Evolutionary conservation across 1,140 invertebrate species (phyloP), one percentile per base, ranked within the genome.

Genomic region (Tenebrio molitor): DNA sequence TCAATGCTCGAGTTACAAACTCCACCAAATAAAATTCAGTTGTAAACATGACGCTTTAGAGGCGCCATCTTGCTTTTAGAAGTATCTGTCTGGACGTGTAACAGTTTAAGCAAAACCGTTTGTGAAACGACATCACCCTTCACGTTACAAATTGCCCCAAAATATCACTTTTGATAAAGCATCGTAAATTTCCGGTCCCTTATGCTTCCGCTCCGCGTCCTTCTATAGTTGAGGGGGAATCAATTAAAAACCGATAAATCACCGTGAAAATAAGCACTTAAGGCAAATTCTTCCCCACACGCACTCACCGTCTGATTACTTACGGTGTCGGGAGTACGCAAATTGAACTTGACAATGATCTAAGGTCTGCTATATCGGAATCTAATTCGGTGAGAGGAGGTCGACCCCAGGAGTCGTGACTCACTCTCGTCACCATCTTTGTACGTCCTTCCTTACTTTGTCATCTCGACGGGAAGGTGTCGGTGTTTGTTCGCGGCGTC

Each of bases 161-260:
- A n/a, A n/a, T n/a, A n/a, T n/a, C n/a, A n/a, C n/a, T n/a, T 50
- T 50, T 50, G 44, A 50, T 50, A 50, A 19, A 17, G 0, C 44
- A 10, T n/a, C 17, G 16, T 50, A 50, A 50, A 50, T 50, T 50
- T 50, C 44, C 44, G 44, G n/a, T n/a, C n/a, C n/a, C n/a, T n/a
- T n/a, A n/a, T n/a, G 44, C 44, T 50, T 50, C 44, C 44, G 44
- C 14, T 19, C 16, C 4, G n/a, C 12, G 16, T 39, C 33, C 39
- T 65, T 15, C 21, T 23, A 34, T 5, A 29, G 23, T 33, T 33
- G 16, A n/a, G 34, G 50, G 58, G n/a, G 53, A 73, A 69, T 63
- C 72, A 73, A 73, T 73, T 73, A 73, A 73, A 73, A 73, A 70
- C 67, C 72, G 42, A 73, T 73, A 73, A 73, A 73, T 73, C 72